phyloP scores from a whole-genome alignment of 2,113 vertebrate genomes.

The Phaethornis superciliosus region DNA sequence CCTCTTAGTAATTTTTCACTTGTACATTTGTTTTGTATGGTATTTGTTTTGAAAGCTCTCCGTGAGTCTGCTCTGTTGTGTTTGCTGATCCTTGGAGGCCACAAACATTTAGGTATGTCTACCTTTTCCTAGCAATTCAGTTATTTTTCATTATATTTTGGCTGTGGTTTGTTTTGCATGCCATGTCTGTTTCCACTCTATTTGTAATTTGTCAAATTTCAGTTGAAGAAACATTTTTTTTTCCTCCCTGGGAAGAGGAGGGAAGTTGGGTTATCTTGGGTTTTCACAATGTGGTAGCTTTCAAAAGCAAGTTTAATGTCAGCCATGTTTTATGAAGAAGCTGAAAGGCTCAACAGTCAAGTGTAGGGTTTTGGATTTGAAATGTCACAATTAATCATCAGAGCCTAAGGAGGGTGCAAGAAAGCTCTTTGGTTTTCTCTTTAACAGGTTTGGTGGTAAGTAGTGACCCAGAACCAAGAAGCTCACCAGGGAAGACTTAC shows the following conservation, averaged over 20 bases:
- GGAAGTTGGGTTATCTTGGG: neutral
- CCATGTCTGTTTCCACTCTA: neutral
- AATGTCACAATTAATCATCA: neutral
- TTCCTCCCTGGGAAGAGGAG: neutral
- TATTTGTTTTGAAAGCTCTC: neutral
- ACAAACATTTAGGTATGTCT: neutral
- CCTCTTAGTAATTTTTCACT: neutral
- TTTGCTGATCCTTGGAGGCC: neutral
- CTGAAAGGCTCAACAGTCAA: neutral
- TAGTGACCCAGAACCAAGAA: neutral
- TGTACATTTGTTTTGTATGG: neutral
- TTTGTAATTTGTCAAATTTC: neutral
- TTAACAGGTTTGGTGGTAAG: neutral
- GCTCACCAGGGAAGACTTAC: neutral
- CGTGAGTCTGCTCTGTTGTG: neutral
- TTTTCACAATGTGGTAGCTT: neutral
- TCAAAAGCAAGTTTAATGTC: neutral
- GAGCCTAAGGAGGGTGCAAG: neutral
- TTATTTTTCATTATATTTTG: neutral
- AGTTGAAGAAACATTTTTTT: neutral
- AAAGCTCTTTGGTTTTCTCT: neutral
- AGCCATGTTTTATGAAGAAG: neutral
- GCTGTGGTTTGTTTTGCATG: neutral
- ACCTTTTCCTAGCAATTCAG: neutral
- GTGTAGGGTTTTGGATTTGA: neutral